Conservation (phyloP, 92 coral and sea anemone species). For the Porites rus region DNA sequence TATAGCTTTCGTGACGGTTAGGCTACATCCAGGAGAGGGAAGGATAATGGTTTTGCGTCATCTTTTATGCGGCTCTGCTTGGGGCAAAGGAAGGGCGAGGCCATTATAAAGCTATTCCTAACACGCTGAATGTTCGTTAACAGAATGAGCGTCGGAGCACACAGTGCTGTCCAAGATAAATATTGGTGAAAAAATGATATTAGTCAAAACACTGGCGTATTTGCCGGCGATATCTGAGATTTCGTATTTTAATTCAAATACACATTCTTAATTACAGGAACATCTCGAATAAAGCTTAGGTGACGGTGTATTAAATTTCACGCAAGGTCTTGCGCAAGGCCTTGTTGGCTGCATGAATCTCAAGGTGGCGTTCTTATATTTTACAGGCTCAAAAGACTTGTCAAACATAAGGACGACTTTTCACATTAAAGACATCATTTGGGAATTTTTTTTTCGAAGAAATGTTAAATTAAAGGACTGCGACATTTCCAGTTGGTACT, state of each 20-base stretch:
- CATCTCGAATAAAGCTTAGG: neutral
- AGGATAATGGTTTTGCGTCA: neutral
- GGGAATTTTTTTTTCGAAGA: too few species aligned
- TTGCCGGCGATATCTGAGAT: neutral
- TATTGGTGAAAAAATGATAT: neutral
- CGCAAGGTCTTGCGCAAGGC: too few species aligned
- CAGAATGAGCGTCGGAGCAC: neutral
- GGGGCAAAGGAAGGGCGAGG: neutral
- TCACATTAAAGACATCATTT: too few species aligned
- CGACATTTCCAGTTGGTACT: too few species aligned
- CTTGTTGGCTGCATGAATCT: too few species aligned
- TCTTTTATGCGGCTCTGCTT: neutral
- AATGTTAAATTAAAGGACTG: too few species aligned
- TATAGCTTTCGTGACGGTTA: slow-evolving; percentile 14
- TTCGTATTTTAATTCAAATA: neutral
- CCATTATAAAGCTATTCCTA: neutral
- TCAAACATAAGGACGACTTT: too few species aligned
- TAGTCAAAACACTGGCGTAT: neutral
- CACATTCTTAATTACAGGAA: neutral
- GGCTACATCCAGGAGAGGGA: neutral
- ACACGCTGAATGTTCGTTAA: too few species aligned
- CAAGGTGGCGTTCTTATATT: too few species aligned
- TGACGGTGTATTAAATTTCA: neutral
- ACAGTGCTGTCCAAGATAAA: neutral
- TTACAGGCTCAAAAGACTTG: too few species aligned